These are phyloP conservation scores for Phyllostomus discolor DNA, from an alignment of 2,113 vertebrate genomes.

Conservation along the genomic window DNA sequence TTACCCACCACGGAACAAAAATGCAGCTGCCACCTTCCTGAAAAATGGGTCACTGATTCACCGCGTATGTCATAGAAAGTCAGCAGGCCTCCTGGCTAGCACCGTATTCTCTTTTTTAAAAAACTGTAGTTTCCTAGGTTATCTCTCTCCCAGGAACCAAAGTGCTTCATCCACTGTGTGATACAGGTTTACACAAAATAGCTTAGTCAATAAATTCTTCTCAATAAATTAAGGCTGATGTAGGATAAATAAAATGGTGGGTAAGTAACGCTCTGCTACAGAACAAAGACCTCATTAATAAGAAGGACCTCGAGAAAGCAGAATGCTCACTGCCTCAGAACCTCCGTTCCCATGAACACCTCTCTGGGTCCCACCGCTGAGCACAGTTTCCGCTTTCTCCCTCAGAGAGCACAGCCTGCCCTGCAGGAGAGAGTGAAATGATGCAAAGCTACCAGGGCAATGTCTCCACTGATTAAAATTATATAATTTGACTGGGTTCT, in stretches of 20 bases:
- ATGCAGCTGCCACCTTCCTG: background rate
- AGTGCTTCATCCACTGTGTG: background rate
- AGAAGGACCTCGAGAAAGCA: background rate
- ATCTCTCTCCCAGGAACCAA: background rate
- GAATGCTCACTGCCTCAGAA: background rate
- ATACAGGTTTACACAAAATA: background rate
- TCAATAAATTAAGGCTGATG: background rate
- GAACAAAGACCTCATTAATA: background rate
- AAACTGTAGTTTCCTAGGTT: background rate
- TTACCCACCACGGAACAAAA: background rate
- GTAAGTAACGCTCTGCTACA: background rate
- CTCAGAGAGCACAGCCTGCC: background rate
- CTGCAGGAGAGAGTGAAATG: background rate
- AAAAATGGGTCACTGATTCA: conserved; percentile 32
- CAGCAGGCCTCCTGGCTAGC: background rate
- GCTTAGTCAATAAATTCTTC: background rate
- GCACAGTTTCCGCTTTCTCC: background rate
- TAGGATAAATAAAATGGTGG: background rate
- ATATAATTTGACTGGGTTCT: background rate
- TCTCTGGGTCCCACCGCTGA: background rate
- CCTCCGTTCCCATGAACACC: background rate
- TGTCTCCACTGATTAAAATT: background rate
- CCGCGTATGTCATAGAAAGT: background rate
- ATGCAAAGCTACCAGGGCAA: background rate
- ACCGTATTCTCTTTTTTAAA: background rate